Evolutionary conservation across 2,888 invertebrate genomes (phyloP), one percentile per base, ranked within the genome.

Genomic region (Strigamia transsilvanica): DNA sequence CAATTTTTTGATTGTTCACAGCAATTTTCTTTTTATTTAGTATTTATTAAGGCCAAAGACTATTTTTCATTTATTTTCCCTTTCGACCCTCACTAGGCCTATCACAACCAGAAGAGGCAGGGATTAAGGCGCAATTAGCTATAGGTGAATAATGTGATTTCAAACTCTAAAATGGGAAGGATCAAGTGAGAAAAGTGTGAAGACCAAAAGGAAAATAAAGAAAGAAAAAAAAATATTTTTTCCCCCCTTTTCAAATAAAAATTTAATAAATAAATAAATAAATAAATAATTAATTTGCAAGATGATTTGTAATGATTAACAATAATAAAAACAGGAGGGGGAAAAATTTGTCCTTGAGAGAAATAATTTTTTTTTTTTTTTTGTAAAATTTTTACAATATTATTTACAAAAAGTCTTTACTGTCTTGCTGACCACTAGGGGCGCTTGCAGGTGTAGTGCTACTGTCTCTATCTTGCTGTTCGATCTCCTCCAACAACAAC

Each of bases 391-490:
- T 27, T 4, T 10, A 27, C 7, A 27, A 23, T 46, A 51, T 23
- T 61, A 61, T 66, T 81, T 81, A 81, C 34, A 81, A 66, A 66
- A 42, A 81, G 66, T 81, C 81, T 34, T 61, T 81, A 18, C 23
- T 51, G 7, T 42, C 51, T 46, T 51, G 46, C 12, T 51, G 46
- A 46, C 80, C 80, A 51, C 46, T 38, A 34, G 83, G 73, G 66
- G 41, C 80, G 9, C 77, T 61, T n/a, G 46, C 78, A 77, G 83
- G 80, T 66, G 81, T 61, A 21, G 79, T 66, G 66, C 77, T 82
- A 80, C 80, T 82, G 18, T 82, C 83, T 38, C 79, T 93, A 92
- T 88, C 93, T 91, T 85, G 86, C 80, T 86, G 85, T 78, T 85
- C 86, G n/a, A 87, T 87, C 51, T 88, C 87, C 83, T 88, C 87